Evolutionary conservation across 2,888 invertebrate species (phyloP).

Genomic region (Mechanitis messenoides): DNA sequence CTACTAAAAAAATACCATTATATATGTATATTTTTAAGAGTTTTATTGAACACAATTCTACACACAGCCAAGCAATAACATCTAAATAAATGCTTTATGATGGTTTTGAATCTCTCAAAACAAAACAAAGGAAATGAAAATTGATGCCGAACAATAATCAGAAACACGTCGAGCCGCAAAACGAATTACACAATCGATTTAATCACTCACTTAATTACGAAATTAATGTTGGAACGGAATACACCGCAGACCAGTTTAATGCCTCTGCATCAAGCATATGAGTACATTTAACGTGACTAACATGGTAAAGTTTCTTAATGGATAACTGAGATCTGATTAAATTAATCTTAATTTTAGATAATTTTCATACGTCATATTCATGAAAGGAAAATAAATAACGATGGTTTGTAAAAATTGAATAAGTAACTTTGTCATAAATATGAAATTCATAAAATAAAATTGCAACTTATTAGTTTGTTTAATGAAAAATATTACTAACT

Average conservation of each 20-base stretch:
- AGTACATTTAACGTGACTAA: constrained; percentile 9
- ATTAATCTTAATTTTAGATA: no score
- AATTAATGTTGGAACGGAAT: constrained; percentile 53
- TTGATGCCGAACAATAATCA: constrained; percentile 39
- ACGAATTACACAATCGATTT: constrained; percentile 64
- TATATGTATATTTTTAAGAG: no score
- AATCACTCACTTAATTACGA: constrained; percentile 63
- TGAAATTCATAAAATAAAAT: no score
- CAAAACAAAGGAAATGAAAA: constrained; percentile 21
- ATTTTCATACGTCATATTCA: no score
- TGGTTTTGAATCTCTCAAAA: constrained; percentile 8
- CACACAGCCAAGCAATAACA: no score
- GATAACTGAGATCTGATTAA: not conserved
- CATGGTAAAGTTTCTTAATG: not conserved
- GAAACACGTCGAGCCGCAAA: constrained; percentile 42
- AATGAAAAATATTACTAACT: no score
- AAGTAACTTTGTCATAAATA: no score
- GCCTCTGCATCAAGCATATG: constrained; percentile 19
- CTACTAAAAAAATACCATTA: no score
- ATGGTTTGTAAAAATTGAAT: no score
- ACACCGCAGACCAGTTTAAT: constrained; percentile 33
- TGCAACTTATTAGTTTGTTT: no score
- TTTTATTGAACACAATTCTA: no score
- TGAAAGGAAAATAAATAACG: no score
- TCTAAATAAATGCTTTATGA: not conserved